These are phyloP conservation scores for Sciurus vulgaris DNA, from an alignment of 2,797 vertebrate genomes.

Conservation along the genomic window DNA sequence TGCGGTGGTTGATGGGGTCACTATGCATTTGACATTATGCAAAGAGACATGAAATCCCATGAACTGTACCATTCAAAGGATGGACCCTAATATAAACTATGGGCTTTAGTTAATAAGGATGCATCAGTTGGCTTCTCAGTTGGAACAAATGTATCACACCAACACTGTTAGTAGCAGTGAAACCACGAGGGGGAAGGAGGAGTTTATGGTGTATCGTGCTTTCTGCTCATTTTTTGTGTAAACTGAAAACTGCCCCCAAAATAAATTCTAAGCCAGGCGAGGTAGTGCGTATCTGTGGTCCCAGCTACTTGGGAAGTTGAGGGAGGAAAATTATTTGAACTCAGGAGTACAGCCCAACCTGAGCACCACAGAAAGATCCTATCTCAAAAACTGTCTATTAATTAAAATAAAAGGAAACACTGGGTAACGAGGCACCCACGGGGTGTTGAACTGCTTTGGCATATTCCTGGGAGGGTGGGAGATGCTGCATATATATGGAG, in stretches of 20 bases:
- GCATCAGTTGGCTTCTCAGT: neutral
- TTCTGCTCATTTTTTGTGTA: neutral
- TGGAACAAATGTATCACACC: neutral
- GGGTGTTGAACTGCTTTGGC: neutral
- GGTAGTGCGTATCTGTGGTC: neutral
- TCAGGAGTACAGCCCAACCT: neutral
- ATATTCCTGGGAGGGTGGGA: neutral
- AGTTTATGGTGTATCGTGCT: no score
- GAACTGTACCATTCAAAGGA: fast-evolving
- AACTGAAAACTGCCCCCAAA: neutral
- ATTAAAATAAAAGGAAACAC: no score
- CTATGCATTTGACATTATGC: neutral
- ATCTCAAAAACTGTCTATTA: no score
- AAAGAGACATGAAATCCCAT: no score
- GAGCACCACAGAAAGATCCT: neutral
- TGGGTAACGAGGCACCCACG: no score
- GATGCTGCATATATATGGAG: neutral
- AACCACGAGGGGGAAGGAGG: no score
- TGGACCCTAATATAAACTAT: neutral
- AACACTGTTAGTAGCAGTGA: neutral
- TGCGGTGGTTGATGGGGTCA: neutral
- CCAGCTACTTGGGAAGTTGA: neutral
- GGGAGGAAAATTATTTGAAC: neutral
- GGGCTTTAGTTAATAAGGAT: neutral
- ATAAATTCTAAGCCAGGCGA: neutral